Base-by-base conservation (phyloP, 1,140 invertebrate genomes). In the silkworm (Bombyx mori) region DNA sequence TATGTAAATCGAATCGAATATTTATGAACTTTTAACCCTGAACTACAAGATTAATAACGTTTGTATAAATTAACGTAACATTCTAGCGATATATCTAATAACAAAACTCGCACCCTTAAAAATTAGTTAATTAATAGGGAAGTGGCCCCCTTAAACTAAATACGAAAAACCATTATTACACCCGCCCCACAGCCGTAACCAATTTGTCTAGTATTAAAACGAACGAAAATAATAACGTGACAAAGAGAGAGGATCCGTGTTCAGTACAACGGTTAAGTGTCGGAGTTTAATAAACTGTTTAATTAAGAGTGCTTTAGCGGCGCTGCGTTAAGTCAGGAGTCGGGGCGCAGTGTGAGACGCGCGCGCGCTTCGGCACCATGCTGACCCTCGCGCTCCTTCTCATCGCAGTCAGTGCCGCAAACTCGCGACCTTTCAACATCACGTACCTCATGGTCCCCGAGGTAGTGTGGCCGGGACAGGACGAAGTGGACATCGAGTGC, bases 201-300 rank as follows among this genome's bases (percentile, higher is more conserved):
- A 75, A 81, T 82, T 77, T 81, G 69, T 79, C 73, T 82, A 74
- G 75, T 65, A 82, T 82, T 82, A 75, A 71, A 65, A 69, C 57
- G 58, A 54, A 70, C 59, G 54, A 71, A 78, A 75, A 35, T 3
- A 10, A 73, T 63, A 35, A 65, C 59, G 52, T 63, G 52, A 65
- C 67, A 63, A 56, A 58, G 59, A 63, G 65, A 63, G 68, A 35
- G 70, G 69, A 77, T 74, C 75, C 65, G 51, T 65, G 61, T 65
- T 71, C 65, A 58, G 63, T 69, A 66, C 65, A 66, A 74, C 79
- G 73, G 79, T 86, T 79, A 75, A 86, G 81, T 84, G 83, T 84
- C 72, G 75, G 75, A 82, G 81, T 76, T 86, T 83, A 85, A 79
- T 86, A 78, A 84, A 83, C 80, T 77, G 75, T 71, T 82, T 86